A percentile compares a stretch with the other conserved stretches of the same genome.
phyloP scores from a whole-genome alignment of 1,140 invertebrate genomes.

The Ephestia elutella region DNA sequence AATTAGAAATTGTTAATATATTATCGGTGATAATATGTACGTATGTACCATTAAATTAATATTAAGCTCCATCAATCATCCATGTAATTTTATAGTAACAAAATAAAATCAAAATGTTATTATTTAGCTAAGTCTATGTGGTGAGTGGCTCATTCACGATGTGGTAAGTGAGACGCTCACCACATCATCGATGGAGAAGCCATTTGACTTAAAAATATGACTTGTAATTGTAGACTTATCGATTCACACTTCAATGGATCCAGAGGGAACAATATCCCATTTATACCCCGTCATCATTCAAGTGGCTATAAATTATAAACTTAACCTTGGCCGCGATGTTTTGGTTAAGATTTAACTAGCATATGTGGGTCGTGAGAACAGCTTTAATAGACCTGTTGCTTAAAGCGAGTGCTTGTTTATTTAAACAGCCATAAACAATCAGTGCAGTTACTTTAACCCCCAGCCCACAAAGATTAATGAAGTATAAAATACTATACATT shows the following conservation, averaged over 20 bases:
- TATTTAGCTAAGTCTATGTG: too few relatives aligned
- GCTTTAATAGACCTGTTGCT: slow-evolving; percentile 26
- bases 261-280: background rate
- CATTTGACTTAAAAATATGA: background rate
- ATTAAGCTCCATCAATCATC: too few relatives aligned
- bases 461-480: background rate
- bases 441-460: background rate
- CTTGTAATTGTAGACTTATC: too few relatives aligned
- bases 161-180: too few relatives aligned
- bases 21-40: too few relatives aligned
- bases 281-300: slow-evolving; percentile 49
- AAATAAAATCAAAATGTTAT: too few relatives aligned
- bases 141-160: too few relatives aligned
- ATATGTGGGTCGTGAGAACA: slow-evolving; percentile 64
- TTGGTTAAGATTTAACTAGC: slow-evolving; percentile 50
- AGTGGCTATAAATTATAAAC: slow-evolving; percentile 70
- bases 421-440: background rate
- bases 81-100: too few relatives aligned
- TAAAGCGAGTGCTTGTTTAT: slow-evolving; percentile 17
- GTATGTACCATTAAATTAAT: too few relatives aligned
- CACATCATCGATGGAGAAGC: too few relatives aligned
- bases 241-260: background rate
- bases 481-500: too few relatives aligned
- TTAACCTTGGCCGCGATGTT: slow-evolving; percentile 69
- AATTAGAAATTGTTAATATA: too few relatives aligned